A percentile compares a stretch with the other conserved stretches of the same genome.
Evolutionary conservation across 2,113 vertebrate genomes (phyloP).

Genomic region (Heterotis niloticus): DNA sequence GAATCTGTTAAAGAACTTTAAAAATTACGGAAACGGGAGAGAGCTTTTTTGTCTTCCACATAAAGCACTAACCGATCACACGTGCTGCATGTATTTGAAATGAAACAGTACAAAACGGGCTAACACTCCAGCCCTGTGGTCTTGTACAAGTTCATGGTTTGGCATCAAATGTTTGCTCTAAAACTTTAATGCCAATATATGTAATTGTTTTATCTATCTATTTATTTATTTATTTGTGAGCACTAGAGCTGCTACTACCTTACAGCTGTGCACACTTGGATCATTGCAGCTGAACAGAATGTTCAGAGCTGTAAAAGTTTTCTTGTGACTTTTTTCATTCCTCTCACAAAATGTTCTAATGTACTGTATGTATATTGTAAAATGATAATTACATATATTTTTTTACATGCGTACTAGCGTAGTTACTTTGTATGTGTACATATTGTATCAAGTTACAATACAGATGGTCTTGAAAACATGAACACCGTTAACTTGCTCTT

Average conservation of each 20-base stretch:
- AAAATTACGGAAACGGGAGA: neutral
- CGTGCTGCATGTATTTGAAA: conserved; percentile 12
- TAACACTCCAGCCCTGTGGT: neutral
- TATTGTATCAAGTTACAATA: conserved; percentile 56
- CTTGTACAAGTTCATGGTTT: conserved; percentile 32
- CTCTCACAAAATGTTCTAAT: conserved; percentile 47
- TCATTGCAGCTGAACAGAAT: conserved; percentile 46
- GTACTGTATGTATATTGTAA: conserved; percentile 69
- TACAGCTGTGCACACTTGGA: conserved; percentile 44
- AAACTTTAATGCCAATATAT: conserved; percentile 37
- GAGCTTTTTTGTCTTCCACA: conserved; percentile 20
- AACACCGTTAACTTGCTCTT: conserved; percentile 44
- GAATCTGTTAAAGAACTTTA: neutral
- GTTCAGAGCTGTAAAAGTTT: conserved; percentile 50
- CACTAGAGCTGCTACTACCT: conserved; percentile 44
- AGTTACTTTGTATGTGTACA: conserved; percentile 58
- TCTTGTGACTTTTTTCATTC: conserved; percentile 46
- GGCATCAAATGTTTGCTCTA: conserved; percentile 46
- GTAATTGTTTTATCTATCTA: conserved; percentile 42
- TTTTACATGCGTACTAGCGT: conserved; percentile 65
- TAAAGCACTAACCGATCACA: conserved; percentile 1
- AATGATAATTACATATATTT: conserved; percentile 66
- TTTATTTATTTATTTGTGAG: neutral
- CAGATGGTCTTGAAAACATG: conserved; percentile 55
- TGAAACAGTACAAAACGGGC: neutral